These are phyloP conservation scores for Saguinus imperator DNA, from an alignment of 2,113 vertebrate genomes.

Conservation along the genomic window DNA sequence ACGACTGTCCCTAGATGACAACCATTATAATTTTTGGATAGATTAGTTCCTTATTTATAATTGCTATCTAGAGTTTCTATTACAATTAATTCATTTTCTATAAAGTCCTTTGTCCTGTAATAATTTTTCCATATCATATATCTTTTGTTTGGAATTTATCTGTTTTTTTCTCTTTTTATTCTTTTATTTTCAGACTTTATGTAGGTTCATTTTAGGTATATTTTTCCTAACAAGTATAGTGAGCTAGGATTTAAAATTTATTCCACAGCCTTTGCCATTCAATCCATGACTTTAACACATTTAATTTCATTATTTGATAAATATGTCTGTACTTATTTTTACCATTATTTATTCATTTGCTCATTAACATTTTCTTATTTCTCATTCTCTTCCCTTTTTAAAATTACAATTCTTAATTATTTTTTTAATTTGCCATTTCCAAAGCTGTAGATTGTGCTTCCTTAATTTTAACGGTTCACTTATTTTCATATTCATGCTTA, in stretches of 20 bases:
- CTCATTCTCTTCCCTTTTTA: background rate
- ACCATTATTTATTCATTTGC: background rate
- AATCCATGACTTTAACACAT: background rate
- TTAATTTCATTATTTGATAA: background rate
- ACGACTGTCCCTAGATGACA: background rate
- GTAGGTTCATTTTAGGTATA: background rate
- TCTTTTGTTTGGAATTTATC: background rate
- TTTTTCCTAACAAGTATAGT: background rate
- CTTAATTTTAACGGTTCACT: background rate
- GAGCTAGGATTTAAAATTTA: background rate
- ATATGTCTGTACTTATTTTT: background rate
- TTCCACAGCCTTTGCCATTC: background rate
- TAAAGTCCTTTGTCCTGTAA: background rate
- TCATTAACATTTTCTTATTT: background rate
- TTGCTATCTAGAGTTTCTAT: background rate
- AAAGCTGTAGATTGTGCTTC: background rate
- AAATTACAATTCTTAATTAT: background rate
- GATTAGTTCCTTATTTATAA: background rate
- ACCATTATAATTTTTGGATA: background rate
- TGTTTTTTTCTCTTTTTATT: background rate
- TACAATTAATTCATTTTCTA: background rate
- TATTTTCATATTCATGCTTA: background rate
- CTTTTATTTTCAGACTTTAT: background rate
- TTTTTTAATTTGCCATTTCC: background rate
- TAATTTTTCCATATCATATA: background rate